Conservation (phyloP, 1,140 invertebrate genomes). For the Nephotettix cincticeps region DNA sequence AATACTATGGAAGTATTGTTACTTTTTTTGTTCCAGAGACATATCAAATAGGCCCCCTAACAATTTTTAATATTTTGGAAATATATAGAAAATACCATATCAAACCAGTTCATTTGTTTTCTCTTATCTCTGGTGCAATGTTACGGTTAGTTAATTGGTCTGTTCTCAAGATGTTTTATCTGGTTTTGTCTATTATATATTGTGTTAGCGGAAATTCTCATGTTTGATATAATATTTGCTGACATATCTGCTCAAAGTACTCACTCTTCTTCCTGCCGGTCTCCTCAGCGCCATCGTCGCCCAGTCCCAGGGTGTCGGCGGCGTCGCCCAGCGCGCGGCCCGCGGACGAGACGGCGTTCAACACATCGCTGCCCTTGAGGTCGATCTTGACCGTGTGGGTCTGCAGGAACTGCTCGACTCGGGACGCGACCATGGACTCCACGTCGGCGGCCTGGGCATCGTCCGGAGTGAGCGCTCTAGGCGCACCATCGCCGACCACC, state of each 20-base stretch:
- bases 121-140: too few relatives aligned
- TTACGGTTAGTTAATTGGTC: too few relatives aligned
- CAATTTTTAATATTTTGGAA: too few relatives aligned
- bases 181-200: too few relatives aligned
- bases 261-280: slow-evolving; percentile 50
- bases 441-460: slow-evolving; percentile 47
- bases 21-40: too few relatives aligned
- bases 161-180: too few relatives aligned
- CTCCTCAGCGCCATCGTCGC: slow-evolving; percentile 51
- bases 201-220: background rate
- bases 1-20: too few relatives aligned
- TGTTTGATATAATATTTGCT: too few relatives aligned
- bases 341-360: slow-evolving; percentile 72
- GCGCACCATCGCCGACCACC: slow-evolving; percentile 63
- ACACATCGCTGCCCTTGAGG: slow-evolving; percentile 78
- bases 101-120: too few relatives aligned
- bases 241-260: too few relatives aligned
- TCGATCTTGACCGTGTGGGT: slow-evolving; percentile 81
- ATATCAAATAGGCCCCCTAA: too few relatives aligned
- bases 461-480: slow-evolving; percentile 55
- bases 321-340: slow-evolving; percentile 73
- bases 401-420: slow-evolving; percentile 70
- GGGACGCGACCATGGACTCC: slow-evolving; percentile 63
- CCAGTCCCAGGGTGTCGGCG: slow-evolving; percentile 57
- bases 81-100: too few relatives aligned